These are phyloP conservation scores for Proterorhinus semilunaris DNA, from an alignment of 2,113 vertebrate species.

Conservation along the genomic window DNA sequence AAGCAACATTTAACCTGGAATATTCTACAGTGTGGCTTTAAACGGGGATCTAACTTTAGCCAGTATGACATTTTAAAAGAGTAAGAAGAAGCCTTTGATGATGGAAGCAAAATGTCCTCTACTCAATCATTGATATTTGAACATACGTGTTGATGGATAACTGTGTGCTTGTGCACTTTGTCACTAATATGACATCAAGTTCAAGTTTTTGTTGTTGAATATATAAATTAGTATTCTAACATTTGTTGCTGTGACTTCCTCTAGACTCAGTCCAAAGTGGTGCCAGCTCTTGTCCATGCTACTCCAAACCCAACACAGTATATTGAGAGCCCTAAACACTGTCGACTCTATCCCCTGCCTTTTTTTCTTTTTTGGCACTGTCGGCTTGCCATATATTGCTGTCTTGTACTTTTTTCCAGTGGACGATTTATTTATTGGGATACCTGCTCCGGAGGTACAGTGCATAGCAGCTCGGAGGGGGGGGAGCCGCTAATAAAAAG, in stretches of 20 bases:
- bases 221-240: background rate
- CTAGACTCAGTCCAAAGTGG: constrained; percentile 76
- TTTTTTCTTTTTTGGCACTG: constrained; percentile 41
- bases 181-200: no score
- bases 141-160: no score
- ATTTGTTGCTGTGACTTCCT: constrained; percentile 44
- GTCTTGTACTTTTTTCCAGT: constrained; percentile 32
- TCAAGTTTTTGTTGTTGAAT: no score
- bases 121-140: no score
- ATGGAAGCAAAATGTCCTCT: no score
- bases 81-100: no score
- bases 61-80: no score
- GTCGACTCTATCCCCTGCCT: constrained; percentile 40
- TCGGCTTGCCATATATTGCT: constrained; percentile 40
- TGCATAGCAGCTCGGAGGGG: constrained; percentile 8
- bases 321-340: constrained; percentile 78
- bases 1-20: no score
- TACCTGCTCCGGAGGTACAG: constrained; percentile 13
- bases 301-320: constrained; percentile 75
- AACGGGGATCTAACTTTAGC: no score
- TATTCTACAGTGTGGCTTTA: no score
- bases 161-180: no score
- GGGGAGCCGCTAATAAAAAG: constrained; percentile 25
- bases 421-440: constrained; percentile 7
- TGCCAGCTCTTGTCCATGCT: constrained; percentile 81